Evolutionary conservation across 2,113 vertebrate genomes (phyloP).

Genomic region (Ptilorrhoa leucosticta): DNA sequence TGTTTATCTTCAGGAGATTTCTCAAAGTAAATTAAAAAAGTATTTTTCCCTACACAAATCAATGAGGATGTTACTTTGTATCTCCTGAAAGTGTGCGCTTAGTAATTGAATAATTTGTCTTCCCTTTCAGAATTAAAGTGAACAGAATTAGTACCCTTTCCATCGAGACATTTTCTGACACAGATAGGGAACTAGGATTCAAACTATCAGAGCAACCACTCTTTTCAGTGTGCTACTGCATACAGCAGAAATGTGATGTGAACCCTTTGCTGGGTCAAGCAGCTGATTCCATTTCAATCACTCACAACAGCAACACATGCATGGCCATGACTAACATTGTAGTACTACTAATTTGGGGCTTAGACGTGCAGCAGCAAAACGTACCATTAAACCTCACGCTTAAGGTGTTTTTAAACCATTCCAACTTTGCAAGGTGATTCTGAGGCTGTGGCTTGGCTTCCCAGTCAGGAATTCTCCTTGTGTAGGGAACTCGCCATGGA

Average conservation of each 20-base stretch:
- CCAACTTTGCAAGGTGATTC: neutral
- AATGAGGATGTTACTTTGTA: slow-evolving; percentile 64
- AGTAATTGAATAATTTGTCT: slow-evolving; percentile 73
- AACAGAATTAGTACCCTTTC: slow-evolving; percentile 54
- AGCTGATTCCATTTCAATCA: neutral
- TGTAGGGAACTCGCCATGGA: accelerated
- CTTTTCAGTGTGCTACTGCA: neutral
- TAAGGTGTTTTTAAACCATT: neutral
- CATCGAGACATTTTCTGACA: slow-evolving; percentile 39
- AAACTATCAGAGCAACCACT: slow-evolving; percentile 29
- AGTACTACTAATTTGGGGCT: neutral
- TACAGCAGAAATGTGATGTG: neutral
- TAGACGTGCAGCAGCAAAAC: neutral
- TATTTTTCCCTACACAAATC: slow-evolving; percentile 38
- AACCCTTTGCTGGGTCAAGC: neutral
- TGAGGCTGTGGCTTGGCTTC: neutral
- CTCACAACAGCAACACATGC: neutral
- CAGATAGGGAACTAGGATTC: slow-evolving; percentile 19
- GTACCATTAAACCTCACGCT: neutral
- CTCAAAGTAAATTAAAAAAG: neutral
- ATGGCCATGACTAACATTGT: neutral
- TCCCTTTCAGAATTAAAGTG: slow-evolving; percentile 52
- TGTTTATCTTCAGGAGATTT: neutral
- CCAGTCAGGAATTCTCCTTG: neutral
- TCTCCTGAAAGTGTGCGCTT: slow-evolving; percentile 52